Percentiles rank a stretch among this genome's conserved stretches.
These are phyloP conservation scores for Hydrozoanthus tunicans DNA, from an alignment of 64 coral and sea anemone genomes.

Conservation along the genomic window DNA sequence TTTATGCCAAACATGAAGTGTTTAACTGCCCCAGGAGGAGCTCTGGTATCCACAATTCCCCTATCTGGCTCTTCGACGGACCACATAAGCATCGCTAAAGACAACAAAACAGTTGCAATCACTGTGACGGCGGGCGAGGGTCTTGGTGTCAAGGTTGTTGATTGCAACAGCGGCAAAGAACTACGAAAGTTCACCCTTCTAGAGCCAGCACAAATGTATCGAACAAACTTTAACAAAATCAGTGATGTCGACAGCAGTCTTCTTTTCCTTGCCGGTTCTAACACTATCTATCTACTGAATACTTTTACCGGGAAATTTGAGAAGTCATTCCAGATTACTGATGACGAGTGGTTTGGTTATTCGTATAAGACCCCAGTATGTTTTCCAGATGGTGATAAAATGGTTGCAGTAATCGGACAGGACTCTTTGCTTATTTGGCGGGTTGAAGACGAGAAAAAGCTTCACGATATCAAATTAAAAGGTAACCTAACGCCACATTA, in stretches of 20 bases:
- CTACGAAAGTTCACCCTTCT: constrained; percentile 79
- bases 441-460: constrained; percentile 44
- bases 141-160: constrained; percentile 68
- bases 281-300: constrained; percentile 70
- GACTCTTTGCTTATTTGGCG: constrained; percentile 74
- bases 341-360: constrained; percentile 86
- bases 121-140: constrained; percentile 48
- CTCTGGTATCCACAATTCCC: constrained; percentile 76
- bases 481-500: not conserved
- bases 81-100: constrained; percentile 77
- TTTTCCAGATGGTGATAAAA: constrained; percentile 80
- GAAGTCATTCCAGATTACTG: constrained; percentile 64
- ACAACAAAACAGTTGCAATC: constrained; percentile 80
- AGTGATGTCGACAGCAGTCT: constrained; percentile 56
- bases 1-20: constrained; percentile 90
- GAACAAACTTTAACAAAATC: constrained; percentile 61
- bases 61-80: constrained; percentile 50
- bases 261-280: constrained; percentile 72
- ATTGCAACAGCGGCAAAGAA: constrained; percentile 71
- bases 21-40: constrained; percentile 88
- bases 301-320: constrained; percentile 73
- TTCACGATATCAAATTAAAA: constrained; percentile 77
- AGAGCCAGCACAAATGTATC: constrained; percentile 62
- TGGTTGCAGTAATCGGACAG: constrained; percentile 67
- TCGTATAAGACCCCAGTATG: constrained; percentile 59